phyloP scores from a whole-genome alignment of 2,888 invertebrate genomes.

The Philopedon plagiatum region DNA sequence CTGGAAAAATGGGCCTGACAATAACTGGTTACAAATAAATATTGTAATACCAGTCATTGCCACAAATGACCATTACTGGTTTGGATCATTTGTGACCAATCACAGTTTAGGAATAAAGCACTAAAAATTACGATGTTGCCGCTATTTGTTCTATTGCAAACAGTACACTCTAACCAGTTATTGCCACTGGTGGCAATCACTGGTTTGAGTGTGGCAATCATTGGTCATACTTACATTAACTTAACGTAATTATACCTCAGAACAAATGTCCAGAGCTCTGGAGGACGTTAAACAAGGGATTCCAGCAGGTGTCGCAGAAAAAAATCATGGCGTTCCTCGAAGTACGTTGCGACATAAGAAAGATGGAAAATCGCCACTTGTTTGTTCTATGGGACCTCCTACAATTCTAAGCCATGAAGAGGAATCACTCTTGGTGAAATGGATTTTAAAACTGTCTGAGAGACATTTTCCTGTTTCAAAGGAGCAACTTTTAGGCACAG shows the following conservation, averaged over 20 bases:
- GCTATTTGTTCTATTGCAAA: neutral
- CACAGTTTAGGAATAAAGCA: no score
- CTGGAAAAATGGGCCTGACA: no score
- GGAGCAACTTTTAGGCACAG: neutral
- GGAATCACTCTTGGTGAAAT: constrained; percentile 1
- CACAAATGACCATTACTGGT: no score
- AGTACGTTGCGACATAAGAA: neutral
- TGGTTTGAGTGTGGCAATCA: constrained; percentile 7
- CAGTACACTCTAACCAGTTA: neutral
- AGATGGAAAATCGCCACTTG: no score
- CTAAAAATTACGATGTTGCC: neutral
- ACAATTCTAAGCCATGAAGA: constrained; percentile 10
- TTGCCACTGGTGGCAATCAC: constrained; percentile 1
- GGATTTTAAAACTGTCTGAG: neutral
- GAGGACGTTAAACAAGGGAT: neutral
- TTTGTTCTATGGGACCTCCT: neutral
- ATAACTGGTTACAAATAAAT: no score
- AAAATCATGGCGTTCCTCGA: neutral
- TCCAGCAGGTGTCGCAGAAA: neutral
- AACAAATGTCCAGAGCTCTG: neutral
- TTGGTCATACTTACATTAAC: neutral
- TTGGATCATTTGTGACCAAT: no score
- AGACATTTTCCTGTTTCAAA: constrained; percentile 15
- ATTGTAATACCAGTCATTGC: no score
- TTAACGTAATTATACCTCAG: neutral